Percentiles rank a stretch among this genome's conserved stretches.
These are phyloP conservation scores for Drosophila recens DNA, from an alignment of 2,888 invertebrate species.

Conservation along the genomic window DNA sequence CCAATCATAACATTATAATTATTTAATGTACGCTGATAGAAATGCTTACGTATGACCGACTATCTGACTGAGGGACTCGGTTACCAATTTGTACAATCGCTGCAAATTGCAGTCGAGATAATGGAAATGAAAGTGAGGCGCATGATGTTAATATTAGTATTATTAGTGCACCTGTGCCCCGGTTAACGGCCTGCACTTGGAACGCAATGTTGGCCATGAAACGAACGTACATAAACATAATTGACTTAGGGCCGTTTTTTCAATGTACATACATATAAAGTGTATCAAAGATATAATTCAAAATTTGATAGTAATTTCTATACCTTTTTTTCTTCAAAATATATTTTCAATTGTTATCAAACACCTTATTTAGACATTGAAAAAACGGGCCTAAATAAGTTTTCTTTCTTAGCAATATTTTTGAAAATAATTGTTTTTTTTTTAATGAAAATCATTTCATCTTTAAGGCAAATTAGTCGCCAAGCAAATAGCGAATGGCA, in stretches of 20 bases:
- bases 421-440: neutral
- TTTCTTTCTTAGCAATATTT: neutral
- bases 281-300: too few species aligned
- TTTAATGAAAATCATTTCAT: neutral
- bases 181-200: neutral
- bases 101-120: slow-evolving; percentile 12
- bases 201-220: neutral
- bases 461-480: neutral
- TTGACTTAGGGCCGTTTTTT: too few species aligned
- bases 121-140: neutral
- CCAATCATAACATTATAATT: slow-evolving; percentile 32
- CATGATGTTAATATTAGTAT: neutral
- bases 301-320: too few species aligned
- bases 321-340: too few species aligned
- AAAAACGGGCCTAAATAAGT: too few species aligned
- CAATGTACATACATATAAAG: too few species aligned
- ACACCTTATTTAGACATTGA: too few species aligned
- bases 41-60: neutral
- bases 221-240: neutral
- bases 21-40: slow-evolving; percentile 37
- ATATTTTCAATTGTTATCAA: too few species aligned
- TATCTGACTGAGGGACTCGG: neutral
- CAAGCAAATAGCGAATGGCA: neutral
- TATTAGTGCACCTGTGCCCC: neutral
- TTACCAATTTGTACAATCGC: neutral